phyloP scores from a whole-genome alignment of 2,797 vertebrate genomes.

The Girardinus metallicus region DNA sequence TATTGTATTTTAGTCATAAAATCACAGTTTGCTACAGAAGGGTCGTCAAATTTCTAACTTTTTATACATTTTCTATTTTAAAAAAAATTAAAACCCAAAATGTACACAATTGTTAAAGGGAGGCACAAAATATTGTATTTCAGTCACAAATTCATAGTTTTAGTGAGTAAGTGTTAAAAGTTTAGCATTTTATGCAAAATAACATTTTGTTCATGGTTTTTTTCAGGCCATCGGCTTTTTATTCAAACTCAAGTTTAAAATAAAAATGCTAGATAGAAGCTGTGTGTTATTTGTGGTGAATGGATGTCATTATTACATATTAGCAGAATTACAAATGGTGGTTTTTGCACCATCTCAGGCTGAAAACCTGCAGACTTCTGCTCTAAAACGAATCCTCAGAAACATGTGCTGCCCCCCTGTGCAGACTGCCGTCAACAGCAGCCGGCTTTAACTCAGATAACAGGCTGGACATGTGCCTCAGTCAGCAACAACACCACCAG shows the following conservation, averaged over 20 bases:
- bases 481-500: slow-evolving; percentile 52
- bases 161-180: neutral
- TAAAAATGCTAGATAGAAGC: neutral
- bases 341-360: neutral
- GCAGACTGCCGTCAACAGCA: slow-evolving; percentile 60
- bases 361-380: neutral
- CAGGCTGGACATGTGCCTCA: slow-evolving; percentile 60
- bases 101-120: too few species aligned
- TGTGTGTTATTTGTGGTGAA: neutral
- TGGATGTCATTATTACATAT: neutral
- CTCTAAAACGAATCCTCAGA: neutral
- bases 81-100: too few species aligned
- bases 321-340: neutral
- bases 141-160: neutral
- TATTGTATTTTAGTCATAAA: too few species aligned
- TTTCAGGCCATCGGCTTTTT: neutral
- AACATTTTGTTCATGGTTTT: neutral
- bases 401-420: slow-evolving; percentile 71
- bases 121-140: neutral
- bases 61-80: too few species aligned
- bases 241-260: neutral
- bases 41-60: too few species aligned
- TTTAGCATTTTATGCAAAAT: neutral
- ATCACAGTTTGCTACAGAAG: too few species aligned
- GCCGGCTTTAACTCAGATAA: slow-evolving; percentile 54